Evolutionary conservation across 2,888 invertebrate species (phyloP).

Genomic region (Autographa gamma): DNA sequence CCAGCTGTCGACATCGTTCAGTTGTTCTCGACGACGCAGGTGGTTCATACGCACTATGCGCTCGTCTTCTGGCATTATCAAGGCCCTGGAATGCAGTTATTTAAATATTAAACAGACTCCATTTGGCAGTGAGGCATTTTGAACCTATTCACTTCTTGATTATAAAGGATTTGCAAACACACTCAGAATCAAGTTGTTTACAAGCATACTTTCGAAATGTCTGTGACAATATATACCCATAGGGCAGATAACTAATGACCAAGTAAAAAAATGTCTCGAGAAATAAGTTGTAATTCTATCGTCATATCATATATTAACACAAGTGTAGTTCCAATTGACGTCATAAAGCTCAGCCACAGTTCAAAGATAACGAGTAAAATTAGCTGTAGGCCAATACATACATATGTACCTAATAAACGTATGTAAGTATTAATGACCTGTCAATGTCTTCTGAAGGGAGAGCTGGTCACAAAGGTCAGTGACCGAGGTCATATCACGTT

Average conservation of each 20-base stretch:
- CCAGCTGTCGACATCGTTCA: constrained; percentile 96
- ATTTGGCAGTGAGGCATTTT: no score
- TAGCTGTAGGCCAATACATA: not conserved
- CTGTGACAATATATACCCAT: not conserved
- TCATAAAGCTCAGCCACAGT: constrained; percentile 32
- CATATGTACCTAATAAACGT: not conserved
- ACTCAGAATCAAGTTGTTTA: not conserved
- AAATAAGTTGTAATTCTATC: constrained; percentile 30
- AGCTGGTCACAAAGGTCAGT: not conserved
- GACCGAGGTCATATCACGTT: not conserved
- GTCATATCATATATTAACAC: constrained; percentile 33
- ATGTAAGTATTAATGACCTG: not conserved
- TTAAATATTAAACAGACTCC: no score
- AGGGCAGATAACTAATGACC: constrained; percentile 36
- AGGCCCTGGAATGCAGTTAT: constrained; percentile 88
- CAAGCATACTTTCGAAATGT: constrained; percentile 18
- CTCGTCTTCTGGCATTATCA: constrained; percentile 97
- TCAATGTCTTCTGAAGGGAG: not conserved
- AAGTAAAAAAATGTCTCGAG: constrained; percentile 26
- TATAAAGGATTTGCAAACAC: not conserved
- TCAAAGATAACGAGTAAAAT: constrained; percentile 23
- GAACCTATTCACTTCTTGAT: no score
- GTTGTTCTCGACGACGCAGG: constrained; percentile 93
- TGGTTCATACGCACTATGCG: constrained; percentile 95
- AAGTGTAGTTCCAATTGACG: constrained; percentile 41